Evolutionary conservation across 23 tunicate species (phyloP).

Genomic region (Trididemnum clinides): DNA sequence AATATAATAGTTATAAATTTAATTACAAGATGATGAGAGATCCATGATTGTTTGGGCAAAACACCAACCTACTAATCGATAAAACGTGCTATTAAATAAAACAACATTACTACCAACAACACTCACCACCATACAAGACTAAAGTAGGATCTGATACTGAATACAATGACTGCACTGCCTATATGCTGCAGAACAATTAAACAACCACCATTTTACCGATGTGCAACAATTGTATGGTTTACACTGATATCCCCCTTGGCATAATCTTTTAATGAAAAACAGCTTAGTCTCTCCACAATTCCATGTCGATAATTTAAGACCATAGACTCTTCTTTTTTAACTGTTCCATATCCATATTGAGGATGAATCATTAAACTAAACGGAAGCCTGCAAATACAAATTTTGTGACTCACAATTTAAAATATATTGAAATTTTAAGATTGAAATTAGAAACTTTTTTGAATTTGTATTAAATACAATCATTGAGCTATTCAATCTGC

Average conservation of each 20-base stretch:
- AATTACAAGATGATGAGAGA: no score
- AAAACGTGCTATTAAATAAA: no score
- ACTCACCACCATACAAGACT: no score
- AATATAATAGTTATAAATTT: background rate
- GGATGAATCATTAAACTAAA: slow-evolving; percentile 47
- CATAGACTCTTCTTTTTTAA: slow-evolving; percentile 11
- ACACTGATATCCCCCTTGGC: slow-evolving; percentile 35
- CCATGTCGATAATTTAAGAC: slow-evolving; percentile 88
- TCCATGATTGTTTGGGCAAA: no score
- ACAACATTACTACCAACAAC: no score
- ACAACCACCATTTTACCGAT: slow-evolving; percentile 53
- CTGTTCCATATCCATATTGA: slow-evolving; percentile 21
- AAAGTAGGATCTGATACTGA: no score
- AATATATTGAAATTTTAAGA: background rate
- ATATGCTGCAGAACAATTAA: no score
- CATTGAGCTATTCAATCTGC: no score
- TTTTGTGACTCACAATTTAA: background rate
- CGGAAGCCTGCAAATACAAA: slow-evolving; percentile 56
- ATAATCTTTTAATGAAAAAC: slow-evolving; percentile 34
- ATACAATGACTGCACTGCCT: no score
- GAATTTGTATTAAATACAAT: no score
- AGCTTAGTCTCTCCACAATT: slow-evolving; percentile 64
- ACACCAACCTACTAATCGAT: no score
- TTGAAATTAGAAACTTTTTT: no score
- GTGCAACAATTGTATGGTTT: slow-evolving; percentile 82